phyloP scores from a whole-genome alignment of 2,113 vertebrate genomes.

The Petroica traversi region DNA sequence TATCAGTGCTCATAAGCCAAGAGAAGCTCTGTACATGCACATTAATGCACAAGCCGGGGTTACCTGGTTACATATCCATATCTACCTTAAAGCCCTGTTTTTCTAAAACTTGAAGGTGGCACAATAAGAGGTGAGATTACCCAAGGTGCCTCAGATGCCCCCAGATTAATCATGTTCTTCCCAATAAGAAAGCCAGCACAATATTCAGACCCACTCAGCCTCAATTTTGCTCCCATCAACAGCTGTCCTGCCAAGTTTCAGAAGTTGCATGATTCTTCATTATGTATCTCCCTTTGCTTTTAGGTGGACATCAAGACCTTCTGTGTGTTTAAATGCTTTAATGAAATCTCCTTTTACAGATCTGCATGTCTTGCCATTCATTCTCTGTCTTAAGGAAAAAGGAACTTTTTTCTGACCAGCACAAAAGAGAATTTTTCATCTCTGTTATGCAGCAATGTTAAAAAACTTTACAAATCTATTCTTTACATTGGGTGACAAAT shows the following conservation, averaged over 20 bases:
- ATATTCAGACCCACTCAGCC: not conserved
- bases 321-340: not conserved
- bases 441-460: not conserved
- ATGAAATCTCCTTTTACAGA: not conserved
- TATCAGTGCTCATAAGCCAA: not conserved
- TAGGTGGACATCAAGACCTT: not conserved
- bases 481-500: not conserved
- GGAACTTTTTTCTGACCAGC: not conserved
- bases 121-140: not conserved
- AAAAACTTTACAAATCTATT: not conserved
- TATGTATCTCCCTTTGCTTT: not conserved
- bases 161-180: not conserved
- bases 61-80: not conserved
- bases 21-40: not conserved
- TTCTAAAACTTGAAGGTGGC: not conserved
- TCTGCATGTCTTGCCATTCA: not conserved
- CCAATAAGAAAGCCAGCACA: rapidly evolving
- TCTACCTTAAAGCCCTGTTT: not conserved
- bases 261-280: rapidly evolving
- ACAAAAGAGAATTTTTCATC: not conserved
- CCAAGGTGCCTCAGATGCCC: no score
- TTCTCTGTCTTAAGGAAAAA: not conserved
- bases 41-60: no score
- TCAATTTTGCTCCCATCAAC: rapidly evolving
- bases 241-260: not conserved